A percentile compares a stretch with the other conserved stretches of the same genome.
phyloP scores from a whole-genome alignment of 2,113 vertebrate genomes.

The Miniopterus natalensis region DNA sequence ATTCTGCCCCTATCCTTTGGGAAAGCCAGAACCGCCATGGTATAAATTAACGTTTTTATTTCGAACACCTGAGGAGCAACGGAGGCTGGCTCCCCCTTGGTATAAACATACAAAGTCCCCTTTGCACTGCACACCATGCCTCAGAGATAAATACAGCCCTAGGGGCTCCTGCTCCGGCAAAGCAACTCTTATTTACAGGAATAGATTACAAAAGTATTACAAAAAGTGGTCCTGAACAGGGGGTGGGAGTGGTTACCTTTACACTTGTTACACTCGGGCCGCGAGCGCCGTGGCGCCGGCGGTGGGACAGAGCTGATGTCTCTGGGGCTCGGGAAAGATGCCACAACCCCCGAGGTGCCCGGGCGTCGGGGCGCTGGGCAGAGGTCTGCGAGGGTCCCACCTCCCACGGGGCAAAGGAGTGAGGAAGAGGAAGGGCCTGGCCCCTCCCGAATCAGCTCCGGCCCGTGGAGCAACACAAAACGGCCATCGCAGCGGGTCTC shows the following conservation, averaged over 20 bases:
- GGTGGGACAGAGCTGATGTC: not conserved
- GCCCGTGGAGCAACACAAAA: not conserved
- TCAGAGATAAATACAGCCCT: conserved; percentile 83
- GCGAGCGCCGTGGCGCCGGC: not conserved
- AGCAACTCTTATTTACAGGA: conserved; percentile 85
- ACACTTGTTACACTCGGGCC: conserved; percentile 16
- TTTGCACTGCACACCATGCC: conserved; percentile 81
- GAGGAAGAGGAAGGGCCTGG: not conserved
- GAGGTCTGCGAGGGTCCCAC: not conserved
- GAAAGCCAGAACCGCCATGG: not conserved
- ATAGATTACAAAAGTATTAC: conserved; percentile 85
- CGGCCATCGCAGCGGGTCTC: not conserved
- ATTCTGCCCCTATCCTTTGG: not conserved
- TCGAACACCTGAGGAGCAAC: conserved; percentile 62
- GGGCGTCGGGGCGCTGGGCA: too few species aligned
- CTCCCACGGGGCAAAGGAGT: not conserved
- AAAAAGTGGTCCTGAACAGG: conserved; percentile 84
- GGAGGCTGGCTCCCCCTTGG: conserved; percentile 44
- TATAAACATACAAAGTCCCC: conserved; percentile 80
- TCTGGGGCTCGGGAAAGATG: accelerated
- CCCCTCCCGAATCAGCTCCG: not conserved
- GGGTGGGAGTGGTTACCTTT: not conserved
- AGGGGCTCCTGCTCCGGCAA: conserved; percentile 77
- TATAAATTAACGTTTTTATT: conserved; percentile 85
- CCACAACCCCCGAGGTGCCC: not conserved